Percentiles rank a stretch among this genome's conserved stretches.
Conservation (phyloP, 2,113 vertebrate genomes). For the Enhydra lutris region DNA sequence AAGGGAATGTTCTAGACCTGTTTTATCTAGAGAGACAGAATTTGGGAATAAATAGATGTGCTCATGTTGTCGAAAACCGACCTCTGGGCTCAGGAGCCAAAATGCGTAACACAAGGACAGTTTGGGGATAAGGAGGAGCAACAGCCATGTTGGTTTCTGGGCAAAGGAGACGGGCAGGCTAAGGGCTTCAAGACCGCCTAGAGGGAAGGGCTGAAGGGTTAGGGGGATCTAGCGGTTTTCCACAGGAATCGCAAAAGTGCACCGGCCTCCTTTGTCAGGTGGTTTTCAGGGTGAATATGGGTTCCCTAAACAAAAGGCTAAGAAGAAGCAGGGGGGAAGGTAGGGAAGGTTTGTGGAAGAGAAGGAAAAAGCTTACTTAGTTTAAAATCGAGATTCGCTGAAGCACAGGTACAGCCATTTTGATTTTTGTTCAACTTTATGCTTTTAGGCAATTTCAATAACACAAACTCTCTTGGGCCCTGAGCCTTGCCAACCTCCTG, state of each 20-base stretch:
- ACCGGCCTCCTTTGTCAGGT: neutral
- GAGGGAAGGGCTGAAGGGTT: neutral
- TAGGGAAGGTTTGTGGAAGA: neutral
- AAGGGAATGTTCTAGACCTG: neutral
- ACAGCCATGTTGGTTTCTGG: neutral
- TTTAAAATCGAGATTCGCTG: neutral
- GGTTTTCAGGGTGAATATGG: neutral
- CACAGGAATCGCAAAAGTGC: neutral
- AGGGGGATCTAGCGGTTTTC: neutral
- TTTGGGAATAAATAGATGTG: neutral
- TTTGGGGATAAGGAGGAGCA: neutral
- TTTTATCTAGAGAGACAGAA: neutral
- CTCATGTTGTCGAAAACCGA: neutral
- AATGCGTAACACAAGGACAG: neutral
- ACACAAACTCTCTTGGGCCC: neutral
- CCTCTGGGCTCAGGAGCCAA: neutral
- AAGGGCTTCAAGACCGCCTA: neutral
- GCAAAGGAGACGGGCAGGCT: neutral
- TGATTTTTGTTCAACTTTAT: neutral
- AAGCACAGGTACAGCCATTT: neutral
- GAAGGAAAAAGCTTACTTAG: neutral
- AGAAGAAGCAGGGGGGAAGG: neutral
- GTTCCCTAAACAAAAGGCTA: neutral
- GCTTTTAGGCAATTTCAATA: neutral
- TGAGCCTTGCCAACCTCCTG: neutral